A percentile compares a stretch with the other conserved stretches of the same genome.
phyloP scores from a whole-genome alignment of 2,797 vertebrate genomes.

The Phoeniculus purpureus region DNA sequence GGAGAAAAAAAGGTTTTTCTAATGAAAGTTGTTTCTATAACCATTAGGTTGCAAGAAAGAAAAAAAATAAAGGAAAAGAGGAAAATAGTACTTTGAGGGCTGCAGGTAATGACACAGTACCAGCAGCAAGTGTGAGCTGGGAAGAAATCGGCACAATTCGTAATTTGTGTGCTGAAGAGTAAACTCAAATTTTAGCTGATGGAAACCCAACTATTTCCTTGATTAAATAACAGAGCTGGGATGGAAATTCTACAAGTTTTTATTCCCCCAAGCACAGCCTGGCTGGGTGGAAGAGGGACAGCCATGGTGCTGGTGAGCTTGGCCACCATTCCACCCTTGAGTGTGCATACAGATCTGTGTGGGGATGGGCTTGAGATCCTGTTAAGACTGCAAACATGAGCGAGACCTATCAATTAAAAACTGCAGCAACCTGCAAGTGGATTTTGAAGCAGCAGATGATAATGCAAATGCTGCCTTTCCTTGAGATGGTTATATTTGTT shows the following conservation, averaged over 20 bases:
- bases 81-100: background rate
- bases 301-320: accelerated
- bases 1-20: background rate
- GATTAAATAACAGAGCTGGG: background rate
- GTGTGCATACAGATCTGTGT: background rate
- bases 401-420: background rate
- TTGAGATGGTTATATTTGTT: conserved; percentile 48
- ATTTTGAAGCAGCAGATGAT: conserved; percentile 2
- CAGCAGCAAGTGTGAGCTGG: background rate
- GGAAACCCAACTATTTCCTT: background rate
- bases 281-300: background rate
- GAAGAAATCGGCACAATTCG: background rate
- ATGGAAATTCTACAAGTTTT: accelerated
- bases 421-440: conserved; percentile 9
- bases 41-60: background rate
- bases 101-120: background rate
- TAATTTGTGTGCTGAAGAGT: background rate
- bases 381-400: background rate
- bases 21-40: background rate
- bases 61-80: background rate
- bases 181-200: background rate
- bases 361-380: background rate
- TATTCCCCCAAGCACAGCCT: background rate
- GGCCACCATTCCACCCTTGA: background rate
- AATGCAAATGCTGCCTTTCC: conserved; percentile 50